Conservation (phyloP, 2,797 vertebrate genomes). For the Denticeps clupeoides region DNA sequence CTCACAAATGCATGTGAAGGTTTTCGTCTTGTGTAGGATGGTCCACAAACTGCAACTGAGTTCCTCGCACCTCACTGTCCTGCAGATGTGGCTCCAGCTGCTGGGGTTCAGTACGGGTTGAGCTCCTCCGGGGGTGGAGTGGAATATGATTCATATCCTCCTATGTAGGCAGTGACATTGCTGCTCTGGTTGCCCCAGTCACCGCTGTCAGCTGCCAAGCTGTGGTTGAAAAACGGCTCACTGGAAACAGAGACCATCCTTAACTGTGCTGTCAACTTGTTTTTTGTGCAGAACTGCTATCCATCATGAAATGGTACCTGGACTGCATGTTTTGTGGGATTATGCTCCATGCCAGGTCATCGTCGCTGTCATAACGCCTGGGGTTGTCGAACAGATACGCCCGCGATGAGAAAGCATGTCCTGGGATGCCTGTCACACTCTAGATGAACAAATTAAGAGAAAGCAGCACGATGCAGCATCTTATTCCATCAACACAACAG, state of each 20-base stretch:
- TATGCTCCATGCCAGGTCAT: constrained; percentile 84
- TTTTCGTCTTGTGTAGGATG: too few relatives aligned
- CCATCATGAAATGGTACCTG: too few relatives aligned
- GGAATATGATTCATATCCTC: constrained; percentile 58
- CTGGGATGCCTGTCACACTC: constrained; percentile 67
- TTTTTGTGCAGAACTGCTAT: too few relatives aligned
- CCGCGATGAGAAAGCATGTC: constrained; percentile 76
- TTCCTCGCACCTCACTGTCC: too few relatives aligned
- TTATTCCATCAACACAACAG: background rate
- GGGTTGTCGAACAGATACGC: constrained; percentile 96
- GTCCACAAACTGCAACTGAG: too few relatives aligned
- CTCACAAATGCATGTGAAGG: too few relatives aligned
- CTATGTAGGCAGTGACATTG: constrained; percentile 69
- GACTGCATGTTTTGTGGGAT: constrained; percentile 80
- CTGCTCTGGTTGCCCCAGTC: constrained; percentile 76
- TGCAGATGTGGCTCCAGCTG: background rate
- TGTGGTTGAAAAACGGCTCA: constrained; percentile 30
- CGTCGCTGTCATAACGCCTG: constrained; percentile 88
- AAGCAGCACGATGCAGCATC: background rate
- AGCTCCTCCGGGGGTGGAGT: constrained; percentile 58
- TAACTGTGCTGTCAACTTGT: too few relatives aligned
- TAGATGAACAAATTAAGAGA: constrained; percentile 26
- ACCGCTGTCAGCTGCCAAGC: constrained; percentile 72
- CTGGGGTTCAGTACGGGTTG: constrained; percentile 45
- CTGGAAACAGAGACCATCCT: too few relatives aligned